Evolutionary conservation across 2,113 vertebrate genomes (phyloP).

Genomic region (Bubo scandiacus): DNA sequence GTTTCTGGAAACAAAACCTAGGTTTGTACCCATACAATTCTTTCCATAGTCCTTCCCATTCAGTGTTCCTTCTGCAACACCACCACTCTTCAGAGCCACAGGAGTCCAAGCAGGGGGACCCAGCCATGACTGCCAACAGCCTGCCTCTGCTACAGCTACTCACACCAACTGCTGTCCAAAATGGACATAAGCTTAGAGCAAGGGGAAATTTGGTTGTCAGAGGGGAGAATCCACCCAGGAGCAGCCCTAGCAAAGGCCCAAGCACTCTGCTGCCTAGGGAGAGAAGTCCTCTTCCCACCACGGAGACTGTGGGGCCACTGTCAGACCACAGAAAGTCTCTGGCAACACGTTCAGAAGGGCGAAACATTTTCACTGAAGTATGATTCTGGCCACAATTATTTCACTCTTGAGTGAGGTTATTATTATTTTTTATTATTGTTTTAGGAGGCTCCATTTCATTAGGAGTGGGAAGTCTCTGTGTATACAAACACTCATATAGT

Average conservation of each 20-base stretch:
- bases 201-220: neutral
- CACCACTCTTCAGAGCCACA: accelerated
- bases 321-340: neutral
- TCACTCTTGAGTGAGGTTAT: neutral
- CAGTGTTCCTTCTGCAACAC: neutral
- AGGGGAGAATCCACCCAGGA: neutral
- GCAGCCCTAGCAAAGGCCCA: neutral
- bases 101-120: neutral
- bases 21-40: accelerated
- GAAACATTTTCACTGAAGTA: neutral
- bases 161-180: neutral
- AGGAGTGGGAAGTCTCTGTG: neutral
- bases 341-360: neutral
- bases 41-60: neutral
- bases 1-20: neutral
- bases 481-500: conserved; percentile 6
- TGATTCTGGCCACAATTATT: neutral
- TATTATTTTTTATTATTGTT: conserved; percentile 8
- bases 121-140: neutral
- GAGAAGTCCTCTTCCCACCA: neutral
- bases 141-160: neutral
- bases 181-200: neutral
- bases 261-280: neutral
- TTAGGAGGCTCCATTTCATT: conserved; percentile 1
- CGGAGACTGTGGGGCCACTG: neutral